Base-by-base conservation (phyloP, 2,888 invertebrate genomes). In the Unio delphinus region DNA sequence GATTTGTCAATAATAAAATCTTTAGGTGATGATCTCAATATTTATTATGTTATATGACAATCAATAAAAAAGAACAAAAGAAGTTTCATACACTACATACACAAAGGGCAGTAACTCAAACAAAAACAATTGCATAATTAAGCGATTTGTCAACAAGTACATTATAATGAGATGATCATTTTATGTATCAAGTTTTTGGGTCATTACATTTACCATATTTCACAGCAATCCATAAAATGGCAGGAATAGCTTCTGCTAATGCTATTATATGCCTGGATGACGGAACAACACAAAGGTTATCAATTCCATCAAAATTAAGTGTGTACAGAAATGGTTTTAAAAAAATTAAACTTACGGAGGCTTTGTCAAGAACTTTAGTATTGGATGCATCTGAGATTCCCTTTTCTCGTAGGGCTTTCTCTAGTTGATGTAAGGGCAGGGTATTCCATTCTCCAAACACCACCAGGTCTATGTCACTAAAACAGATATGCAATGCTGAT, bases 331-430 rank as follows among this genome's bases (percentile, higher is more conserved):
- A 26, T 45, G n/a, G 30, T 55, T 6, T 23, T 23, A 23, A 23
- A 23, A 23, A 26, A 30, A 45, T 45, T 17, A 55, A 64, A 91
- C 92, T 90, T 88, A 92, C 98, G 68, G 97, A 96, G 73, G 99
- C 99, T 91, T 97, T 98, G 91, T 98, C 98, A 83, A 99, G 93
- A 85, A 99, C 98, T 92, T 97, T 97, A 90, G 99, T 95, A 87
- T 85, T 81, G 17, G 82, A 81, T 87, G 94, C 94, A 89, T 96
- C 95, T 68, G 97, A 97, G 80, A 98, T 95, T 87, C 95, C 95
- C 89, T 95, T 94, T 83, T 95, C 95, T 79, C 96, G 92, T 85
- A 99, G 93, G 89, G 96, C 97, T 82, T 95, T 94, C 91, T 97
- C 96, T 87, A 99, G 92, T 62, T 96, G 96, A 90, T 95, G 94